These are phyloP conservation scores for Zootermopsis nevadensis DNA, from an alignment of 2,888 invertebrate genomes.

Conservation along the genomic window DNA sequence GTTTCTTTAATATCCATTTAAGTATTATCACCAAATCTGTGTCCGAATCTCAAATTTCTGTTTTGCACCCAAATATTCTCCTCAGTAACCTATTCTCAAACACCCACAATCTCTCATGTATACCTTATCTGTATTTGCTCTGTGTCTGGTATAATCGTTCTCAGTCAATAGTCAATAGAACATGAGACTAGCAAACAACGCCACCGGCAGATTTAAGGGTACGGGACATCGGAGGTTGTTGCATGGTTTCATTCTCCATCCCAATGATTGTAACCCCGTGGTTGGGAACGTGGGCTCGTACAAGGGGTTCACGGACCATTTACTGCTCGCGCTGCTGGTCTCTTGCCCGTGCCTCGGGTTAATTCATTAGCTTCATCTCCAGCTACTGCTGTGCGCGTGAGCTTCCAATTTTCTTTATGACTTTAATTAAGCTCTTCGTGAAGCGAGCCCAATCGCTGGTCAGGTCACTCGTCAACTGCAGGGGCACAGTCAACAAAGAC, in stretches of 20 bases:
- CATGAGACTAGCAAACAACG: constrained; percentile 14
- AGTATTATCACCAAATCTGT: too few species aligned
- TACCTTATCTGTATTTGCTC: not conserved
- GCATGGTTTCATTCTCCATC: constrained; percentile 8
- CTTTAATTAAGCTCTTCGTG: constrained; percentile 50
- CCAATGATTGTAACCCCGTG: too few species aligned
- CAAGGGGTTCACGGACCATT: constrained; percentile 27
- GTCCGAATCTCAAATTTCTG: too few species aligned
- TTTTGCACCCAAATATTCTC: too few species aligned
- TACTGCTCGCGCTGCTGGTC: not conserved
- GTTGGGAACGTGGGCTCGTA: not conserved
- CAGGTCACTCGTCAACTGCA: constrained; percentile 21
- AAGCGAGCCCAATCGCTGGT: not conserved
- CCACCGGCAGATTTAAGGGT: not conserved
- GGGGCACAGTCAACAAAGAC: constrained; percentile 17
- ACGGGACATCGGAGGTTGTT: not conserved
- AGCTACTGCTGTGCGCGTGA: constrained; percentile 28
- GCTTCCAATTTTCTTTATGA: constrained; percentile 52
- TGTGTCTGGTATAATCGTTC: not conserved
- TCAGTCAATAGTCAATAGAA: not conserved
- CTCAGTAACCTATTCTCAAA: too few species aligned
- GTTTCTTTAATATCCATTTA: too few species aligned
- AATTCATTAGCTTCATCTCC: constrained; percentile 40
- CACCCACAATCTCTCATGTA: too few species aligned
- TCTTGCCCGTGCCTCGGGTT: constrained; percentile 21